Conservation (phyloP, 2,113 vertebrate genomes). For the Percopsis transmontana region DNA sequence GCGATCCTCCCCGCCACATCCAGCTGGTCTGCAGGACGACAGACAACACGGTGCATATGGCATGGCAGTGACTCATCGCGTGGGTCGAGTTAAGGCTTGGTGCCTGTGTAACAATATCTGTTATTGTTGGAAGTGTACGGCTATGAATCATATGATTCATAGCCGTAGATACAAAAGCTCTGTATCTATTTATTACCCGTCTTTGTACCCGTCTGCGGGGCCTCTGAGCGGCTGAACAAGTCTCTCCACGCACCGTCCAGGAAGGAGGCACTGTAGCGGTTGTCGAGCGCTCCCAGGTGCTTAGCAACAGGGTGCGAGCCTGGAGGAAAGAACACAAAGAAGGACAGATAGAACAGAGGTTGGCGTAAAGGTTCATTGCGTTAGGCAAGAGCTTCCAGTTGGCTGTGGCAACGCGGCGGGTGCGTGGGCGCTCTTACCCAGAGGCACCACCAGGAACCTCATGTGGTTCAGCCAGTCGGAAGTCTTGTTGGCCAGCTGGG, state of each 20-base stretch:
- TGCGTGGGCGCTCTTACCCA: constrained; percentile 74
- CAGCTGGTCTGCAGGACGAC: constrained; percentile 76
- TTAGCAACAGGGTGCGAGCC: constrained; percentile 90
- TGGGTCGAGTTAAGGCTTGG: no score
- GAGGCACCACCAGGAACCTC: constrained; percentile 87
- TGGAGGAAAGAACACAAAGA: constrained; percentile 37
- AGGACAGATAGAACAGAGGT: neutral
- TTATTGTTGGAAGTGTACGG: no score
- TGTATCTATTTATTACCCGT: constrained; percentile 4
- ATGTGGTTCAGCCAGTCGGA: constrained; percentile 90
- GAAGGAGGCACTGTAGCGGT: constrained; percentile 85
- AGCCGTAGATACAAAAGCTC: no score
- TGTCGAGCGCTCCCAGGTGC: constrained; percentile 86
- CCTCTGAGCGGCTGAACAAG: constrained; percentile 84
- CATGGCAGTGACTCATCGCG: neutral
- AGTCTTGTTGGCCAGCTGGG: constrained; percentile 87
- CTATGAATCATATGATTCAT: no score
- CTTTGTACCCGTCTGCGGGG: constrained; percentile 79
- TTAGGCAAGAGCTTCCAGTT: neutral
- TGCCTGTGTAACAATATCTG: neutral
- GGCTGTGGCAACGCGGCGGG: neutral
- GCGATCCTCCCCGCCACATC: constrained; percentile 84
- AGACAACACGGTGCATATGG: neutral
- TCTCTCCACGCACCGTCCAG: constrained; percentile 87
- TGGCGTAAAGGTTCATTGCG: neutral